Base-by-base conservation (phyloP, 2,888 invertebrate species). In the Ormyrus pomaceus region DNA sequence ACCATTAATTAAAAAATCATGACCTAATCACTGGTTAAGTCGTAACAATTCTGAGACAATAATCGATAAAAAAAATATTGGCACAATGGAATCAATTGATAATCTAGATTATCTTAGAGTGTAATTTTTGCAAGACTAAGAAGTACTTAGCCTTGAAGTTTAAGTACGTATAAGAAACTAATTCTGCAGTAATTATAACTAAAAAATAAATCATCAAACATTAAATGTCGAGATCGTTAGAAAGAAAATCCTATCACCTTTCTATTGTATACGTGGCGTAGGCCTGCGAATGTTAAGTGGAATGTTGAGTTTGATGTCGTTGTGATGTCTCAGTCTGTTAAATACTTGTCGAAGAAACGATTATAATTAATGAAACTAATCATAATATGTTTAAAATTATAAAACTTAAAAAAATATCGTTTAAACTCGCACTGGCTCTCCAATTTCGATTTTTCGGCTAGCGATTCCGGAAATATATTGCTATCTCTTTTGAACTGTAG, bases 281-380 rank as follows among this genome's bases (percentile, higher is more conserved):
- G 46, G 65, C 61, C 48, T 77, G 73, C 46, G 83, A 86, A 85
- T 83, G 83, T 84, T 75, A 62, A 76, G 70, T 83, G 86, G 85
- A 87, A 87, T 86, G 87, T 85, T 83, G 68, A 73, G 50, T 77
- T 79, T 82, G 69, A 82, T 71, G 75, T 80, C 82, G 77, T 77
- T 82, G 81, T 82, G 61, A 70, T 65, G 73, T 81, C 64, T 82
- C 81, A 79, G 77, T 79, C 81, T 83, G 71, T 81, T 74, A 50
- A 75, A 72, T 75, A 68, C 74, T 75, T 64, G 51, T 71, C 50
- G 48, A 6, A 73, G 34, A 65, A 73, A 77, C 45, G 56, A 62
- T 70, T 45, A 65, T 45, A 65, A 65, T 50, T 11, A 9, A 66
- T 11, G 50, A 65, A 45, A 51, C 55, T 46, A 59, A 65, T 72